These are phyloP conservation scores for Drosophila mayaguana DNA, from an alignment of 2,888 invertebrate genomes.

Conservation along the genomic window DNA sequence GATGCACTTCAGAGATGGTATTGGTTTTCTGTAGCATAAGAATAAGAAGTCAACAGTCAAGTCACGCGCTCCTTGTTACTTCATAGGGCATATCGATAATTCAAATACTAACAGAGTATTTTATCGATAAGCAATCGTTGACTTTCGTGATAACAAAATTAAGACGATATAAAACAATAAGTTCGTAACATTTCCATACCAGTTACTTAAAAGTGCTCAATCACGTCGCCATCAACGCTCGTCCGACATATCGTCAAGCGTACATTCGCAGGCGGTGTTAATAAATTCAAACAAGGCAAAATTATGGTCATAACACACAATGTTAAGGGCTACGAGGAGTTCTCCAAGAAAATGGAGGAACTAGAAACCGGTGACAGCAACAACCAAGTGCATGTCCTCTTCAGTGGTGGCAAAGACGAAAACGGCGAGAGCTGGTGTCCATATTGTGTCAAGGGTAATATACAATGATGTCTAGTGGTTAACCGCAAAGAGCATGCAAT, in stretches of 20 bases:
- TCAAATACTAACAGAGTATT: not conserved
- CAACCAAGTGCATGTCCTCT: conserved; percentile 83
- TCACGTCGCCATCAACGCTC: conserved; percentile 55
- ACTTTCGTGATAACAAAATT: conserved; percentile 26
- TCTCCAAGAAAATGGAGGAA: conserved; percentile 83
- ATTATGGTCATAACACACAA: conserved; percentile 85
- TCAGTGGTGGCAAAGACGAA: conserved; percentile 85
- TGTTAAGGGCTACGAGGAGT: conserved; percentile 85
- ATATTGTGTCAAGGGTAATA: conserved; percentile 92
- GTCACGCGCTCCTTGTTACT: not conserved
- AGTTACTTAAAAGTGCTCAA: conserved; percentile 56
- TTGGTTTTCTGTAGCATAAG: not conserved
- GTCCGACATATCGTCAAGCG: conserved; percentile 61
- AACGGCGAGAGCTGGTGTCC: conserved; percentile 94
- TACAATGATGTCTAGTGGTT: conserved; percentile 54
- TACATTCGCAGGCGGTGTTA: conserved; percentile 44
- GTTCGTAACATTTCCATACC: conserved; percentile 34
- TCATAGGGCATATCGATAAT: not conserved
- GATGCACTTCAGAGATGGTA: not conserved
- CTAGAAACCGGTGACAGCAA: conserved; percentile 76
- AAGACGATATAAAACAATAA: conserved; percentile 31
- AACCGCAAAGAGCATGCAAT: conserved; percentile 27
- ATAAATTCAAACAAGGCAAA: conserved; percentile 39
- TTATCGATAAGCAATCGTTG: conserved; percentile 37
- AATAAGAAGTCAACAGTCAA: too few species aligned